Conservation (phyloP, 2,113 vertebrate species). For the Origma solitaria region DNA sequence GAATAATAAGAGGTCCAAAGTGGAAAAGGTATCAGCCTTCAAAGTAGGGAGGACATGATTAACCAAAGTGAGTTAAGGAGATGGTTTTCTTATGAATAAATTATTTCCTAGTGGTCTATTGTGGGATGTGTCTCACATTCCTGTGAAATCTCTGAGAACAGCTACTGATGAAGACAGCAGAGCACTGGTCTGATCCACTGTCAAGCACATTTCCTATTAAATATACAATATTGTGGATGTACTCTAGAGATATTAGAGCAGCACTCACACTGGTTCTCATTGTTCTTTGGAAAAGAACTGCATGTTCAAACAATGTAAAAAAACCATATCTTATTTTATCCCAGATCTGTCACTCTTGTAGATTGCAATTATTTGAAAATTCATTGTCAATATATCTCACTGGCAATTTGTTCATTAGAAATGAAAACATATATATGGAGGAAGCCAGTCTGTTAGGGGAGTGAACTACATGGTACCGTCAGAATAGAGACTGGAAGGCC, state of each 20-base stretch:
- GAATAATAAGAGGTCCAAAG: slow-evolving; percentile 29
- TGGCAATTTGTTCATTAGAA: not conserved
- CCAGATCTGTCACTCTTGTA: not conserved
- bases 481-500: not conserved
- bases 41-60: slow-evolving; percentile 17
- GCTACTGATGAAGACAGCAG: not conserved
- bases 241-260: not conserved
- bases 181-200: not conserved
- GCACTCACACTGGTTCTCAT: not conserved
- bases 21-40: slow-evolving; percentile 44
- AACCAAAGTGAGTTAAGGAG: slow-evolving; percentile 1
- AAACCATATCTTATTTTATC: not conserved
- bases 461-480: not conserved
- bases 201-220: slow-evolving; percentile 1
- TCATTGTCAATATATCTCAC: not conserved
- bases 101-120: not conserved
- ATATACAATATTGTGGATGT: not conserved
- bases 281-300: not conserved
- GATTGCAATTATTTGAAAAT: not conserved
- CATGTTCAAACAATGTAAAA: not conserved
- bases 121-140: not conserved
- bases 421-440: not conserved
- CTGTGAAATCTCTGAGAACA: not conserved
- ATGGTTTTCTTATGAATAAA: slow-evolving; percentile 9
- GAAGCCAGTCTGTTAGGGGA: not conserved